These are phyloP conservation scores for Xenotilapia leptura DNA, from an alignment of 2,113 vertebrate species.

Conservation along the genomic window DNA sequence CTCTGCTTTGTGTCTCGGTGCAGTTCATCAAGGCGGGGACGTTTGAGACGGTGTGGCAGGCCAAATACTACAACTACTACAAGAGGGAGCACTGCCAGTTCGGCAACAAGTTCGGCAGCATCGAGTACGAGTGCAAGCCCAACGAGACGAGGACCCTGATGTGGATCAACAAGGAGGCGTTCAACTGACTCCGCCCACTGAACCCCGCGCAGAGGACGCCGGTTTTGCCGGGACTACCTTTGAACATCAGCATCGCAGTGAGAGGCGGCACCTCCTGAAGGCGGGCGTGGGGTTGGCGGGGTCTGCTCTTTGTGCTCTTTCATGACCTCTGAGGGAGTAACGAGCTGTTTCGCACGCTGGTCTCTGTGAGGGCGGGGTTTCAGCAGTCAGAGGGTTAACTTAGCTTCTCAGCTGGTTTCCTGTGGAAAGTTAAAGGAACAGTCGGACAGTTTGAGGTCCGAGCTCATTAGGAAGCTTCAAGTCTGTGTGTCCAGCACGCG, in stretches of 20 bases:
- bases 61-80: conserved; percentile 98
- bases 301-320: not conserved
- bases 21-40: conserved; percentile 88
- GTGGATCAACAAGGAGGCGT: conserved; percentile 98
- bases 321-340: not conserved
- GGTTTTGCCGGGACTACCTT: not conserved
- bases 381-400: not conserved
- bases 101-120: conserved; percentile 89
- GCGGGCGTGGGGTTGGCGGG: not conserved
- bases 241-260: not conserved
- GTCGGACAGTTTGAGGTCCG: not conserved
- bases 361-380: not conserved
- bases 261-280: not conserved
- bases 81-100: conserved; percentile 96
- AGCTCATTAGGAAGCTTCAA: not conserved
- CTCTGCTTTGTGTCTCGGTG: not conserved
- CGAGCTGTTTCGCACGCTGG: not conserved
- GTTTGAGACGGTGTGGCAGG: conserved; percentile 96
- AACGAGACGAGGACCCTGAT: conserved; percentile 96
- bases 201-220: not conserved
- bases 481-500: accelerated
- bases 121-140: conserved; percentile 94
- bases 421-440: not conserved
- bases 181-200: conserved; percentile 72
- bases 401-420: not conserved